Evolutionary conservation across 2,113 vertebrate genomes (phyloP).

Genomic region (Rhynchopsitta pachyrhyncha): DNA sequence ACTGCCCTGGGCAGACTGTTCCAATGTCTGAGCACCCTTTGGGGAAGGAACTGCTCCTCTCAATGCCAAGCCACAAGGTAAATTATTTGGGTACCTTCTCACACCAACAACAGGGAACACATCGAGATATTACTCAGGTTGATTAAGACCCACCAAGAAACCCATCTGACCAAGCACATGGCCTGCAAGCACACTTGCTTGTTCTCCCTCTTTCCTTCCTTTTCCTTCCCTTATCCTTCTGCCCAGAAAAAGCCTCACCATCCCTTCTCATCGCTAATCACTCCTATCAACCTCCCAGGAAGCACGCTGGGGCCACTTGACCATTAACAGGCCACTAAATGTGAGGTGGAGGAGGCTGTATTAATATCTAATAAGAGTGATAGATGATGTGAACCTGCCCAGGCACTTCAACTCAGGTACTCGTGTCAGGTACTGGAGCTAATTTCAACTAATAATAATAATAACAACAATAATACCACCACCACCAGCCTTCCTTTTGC

Average conservation of each 20-base stretch:
- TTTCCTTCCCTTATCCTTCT: neutral
- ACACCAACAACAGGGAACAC: neutral
- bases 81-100: neutral
- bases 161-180: rapidly evolving
- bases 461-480: slow-evolving; percentile 59
- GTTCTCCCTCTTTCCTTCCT: neutral
- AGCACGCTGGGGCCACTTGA: slow-evolving; percentile 46
- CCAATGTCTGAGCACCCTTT: neutral
- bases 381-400: slow-evolving; percentile 17
- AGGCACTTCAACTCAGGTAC: neutral
- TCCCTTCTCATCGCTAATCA: slow-evolving; percentile 25
- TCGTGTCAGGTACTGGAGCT: slow-evolving; percentile 26
- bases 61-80: neutral
- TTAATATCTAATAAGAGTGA: slow-evolving; percentile 67
- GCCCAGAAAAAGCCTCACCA: neutral
- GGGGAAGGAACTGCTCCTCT: neutral
- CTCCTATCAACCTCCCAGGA: slow-evolving; percentile 23
- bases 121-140: neutral
- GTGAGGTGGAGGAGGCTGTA: neutral
- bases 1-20: neutral
- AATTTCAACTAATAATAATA: slow-evolving; percentile 60
- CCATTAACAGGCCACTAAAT: slow-evolving; percentile 42
- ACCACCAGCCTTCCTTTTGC: slow-evolving; percentile 59
- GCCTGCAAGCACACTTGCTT: rapidly evolving
- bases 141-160: neutral